A percentile compares a stretch with the other conserved stretches of the same genome.
phyloP scores from a whole-genome alignment of 37 sponge, comb jelly and placozoan species.

The Chondrosia reniformis region DNA sequence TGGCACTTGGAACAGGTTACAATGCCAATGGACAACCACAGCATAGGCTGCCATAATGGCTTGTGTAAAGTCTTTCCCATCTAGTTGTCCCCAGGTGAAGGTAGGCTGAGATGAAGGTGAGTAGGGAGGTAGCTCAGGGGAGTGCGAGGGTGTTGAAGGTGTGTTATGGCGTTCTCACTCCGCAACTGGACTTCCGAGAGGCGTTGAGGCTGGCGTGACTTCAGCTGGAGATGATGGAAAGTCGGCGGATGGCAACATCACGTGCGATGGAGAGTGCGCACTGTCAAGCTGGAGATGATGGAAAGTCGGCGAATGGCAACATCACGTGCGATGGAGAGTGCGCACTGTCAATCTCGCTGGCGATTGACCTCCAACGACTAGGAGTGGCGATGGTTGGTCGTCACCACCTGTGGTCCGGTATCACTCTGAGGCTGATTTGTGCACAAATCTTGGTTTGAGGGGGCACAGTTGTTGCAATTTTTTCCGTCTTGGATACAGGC shows the following conservation, averaged over 20 bases:
- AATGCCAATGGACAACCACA: not conserved
- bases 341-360: not conserved
- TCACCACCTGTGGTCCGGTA: not conserved
- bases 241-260: not conserved
- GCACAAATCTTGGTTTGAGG: not conserved
- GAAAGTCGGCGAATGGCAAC: not conserved
- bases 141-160: not conserved
- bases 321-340: not conserved
- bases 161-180: too few relatives aligned
- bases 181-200: not conserved
- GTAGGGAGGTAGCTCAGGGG: not conserved
- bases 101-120: not conserved
- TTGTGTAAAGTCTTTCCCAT: conserved; percentile 1
- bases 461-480: conserved; percentile 6
- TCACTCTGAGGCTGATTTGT: not conserved
- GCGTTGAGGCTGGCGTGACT: not conserved
- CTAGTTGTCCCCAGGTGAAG: conserved; percentile 6
- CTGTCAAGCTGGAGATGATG: not conserved
- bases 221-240: not conserved
- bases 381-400: not conserved
- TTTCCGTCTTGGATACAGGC: not conserved
- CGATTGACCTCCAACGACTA: not conserved
- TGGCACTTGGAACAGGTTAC: conserved; percentile 3
- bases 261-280: not conserved
- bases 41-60: conserved; percentile 2